phyloP scores from a whole-genome alignment of 1,140 invertebrate species.

The Nasonia vitripennis region DNA sequence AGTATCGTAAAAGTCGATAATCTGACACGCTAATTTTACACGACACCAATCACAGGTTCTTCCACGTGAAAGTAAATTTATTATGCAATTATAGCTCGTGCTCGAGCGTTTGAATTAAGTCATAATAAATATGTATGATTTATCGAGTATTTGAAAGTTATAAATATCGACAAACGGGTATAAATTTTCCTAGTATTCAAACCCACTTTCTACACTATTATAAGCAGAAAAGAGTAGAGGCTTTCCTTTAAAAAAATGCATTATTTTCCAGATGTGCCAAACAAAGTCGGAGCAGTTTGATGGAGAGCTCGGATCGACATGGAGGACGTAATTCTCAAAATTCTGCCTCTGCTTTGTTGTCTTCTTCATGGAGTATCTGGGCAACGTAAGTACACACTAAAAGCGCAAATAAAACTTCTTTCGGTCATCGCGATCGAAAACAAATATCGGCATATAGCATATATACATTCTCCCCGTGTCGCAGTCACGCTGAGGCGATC shows the following conservation, averaged over 20 bases:
- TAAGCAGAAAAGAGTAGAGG: not conserved
- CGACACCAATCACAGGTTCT: too few species aligned
- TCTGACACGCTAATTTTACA: too few species aligned
- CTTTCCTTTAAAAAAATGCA: not conserved
- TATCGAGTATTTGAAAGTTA: too few species aligned
- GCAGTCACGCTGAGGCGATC: conserved; percentile 37
- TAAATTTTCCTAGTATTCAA: not conserved
- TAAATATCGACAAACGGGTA: too few species aligned
- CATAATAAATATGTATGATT: too few species aligned
- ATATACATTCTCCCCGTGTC: conserved; percentile 18
- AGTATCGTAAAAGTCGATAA: too few species aligned
- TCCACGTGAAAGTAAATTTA: too few species aligned
- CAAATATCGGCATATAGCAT: not conserved
- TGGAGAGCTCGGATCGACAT: conserved; percentile 70
- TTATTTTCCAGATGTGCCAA: conserved; percentile 65
- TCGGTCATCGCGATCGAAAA: not conserved
- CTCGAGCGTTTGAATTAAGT: too few species aligned
- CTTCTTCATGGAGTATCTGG: conserved; percentile 59
- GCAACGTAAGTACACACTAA: conserved; percentile 62
- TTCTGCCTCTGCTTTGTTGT: conserved; percentile 64
- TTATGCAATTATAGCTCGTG: too few species aligned
- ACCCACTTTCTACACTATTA: not conserved
- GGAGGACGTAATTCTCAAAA: conserved; percentile 66
- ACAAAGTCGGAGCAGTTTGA: conserved; percentile 60
- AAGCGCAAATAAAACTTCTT: not conserved